phyloP scores from a whole-genome alignment of 2,113 vertebrate species.

The Spheniscus mendiculus region DNA sequence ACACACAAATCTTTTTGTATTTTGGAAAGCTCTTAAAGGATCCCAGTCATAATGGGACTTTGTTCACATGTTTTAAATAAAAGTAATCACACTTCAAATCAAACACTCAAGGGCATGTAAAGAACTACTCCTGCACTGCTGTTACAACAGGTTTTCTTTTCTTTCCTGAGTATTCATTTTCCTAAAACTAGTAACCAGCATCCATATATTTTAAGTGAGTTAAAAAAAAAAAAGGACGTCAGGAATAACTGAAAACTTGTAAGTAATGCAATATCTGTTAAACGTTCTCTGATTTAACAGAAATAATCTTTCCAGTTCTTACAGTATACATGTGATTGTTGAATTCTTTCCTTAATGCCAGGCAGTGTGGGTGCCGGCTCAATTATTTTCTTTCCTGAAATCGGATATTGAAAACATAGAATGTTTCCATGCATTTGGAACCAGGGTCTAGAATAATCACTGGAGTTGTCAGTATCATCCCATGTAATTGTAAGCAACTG shows the following conservation, averaged over 20 bases:
- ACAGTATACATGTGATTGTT: not conserved
- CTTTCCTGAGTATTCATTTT: not conserved
- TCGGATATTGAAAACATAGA: not conserved
- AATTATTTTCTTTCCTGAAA: not conserved
- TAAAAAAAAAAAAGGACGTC: not conserved
- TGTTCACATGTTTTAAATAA: not conserved
- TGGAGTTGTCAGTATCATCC: not conserved
- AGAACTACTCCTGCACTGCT: not conserved
- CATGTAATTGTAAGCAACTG: not conserved
- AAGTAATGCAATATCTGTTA: not conserved
- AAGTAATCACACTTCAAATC: not conserved
- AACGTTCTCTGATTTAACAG: not conserved
- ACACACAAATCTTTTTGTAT: not conserved
- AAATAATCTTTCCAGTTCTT: not conserved
- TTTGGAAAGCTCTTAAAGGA: not conserved
- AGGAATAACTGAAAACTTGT: not conserved
- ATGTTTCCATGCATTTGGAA: not conserved
- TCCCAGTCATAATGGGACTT: not conserved
- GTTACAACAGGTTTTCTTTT: not conserved
- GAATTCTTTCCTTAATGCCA: not conserved
- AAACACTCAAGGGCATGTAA: not conserved
- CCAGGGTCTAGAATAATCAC: not conserved
- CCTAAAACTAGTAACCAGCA: not conserved
- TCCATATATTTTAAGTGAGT: not conserved
- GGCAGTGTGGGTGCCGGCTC: not conserved